Evolutionary conservation across 1,140 invertebrate species (phyloP).

Genomic region (Amyelois transitella): DNA sequence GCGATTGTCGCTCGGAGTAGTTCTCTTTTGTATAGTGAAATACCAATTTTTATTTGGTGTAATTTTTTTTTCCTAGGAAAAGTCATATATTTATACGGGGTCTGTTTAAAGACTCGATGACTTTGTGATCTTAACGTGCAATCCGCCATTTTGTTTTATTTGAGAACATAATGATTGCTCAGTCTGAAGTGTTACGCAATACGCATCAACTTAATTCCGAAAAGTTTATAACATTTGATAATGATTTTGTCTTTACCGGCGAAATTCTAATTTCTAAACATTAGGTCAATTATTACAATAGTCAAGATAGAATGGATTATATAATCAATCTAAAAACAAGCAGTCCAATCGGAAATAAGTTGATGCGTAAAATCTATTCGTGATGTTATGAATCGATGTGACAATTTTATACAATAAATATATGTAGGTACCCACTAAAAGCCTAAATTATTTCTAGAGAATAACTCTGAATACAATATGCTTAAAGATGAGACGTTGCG

Average conservation of each 20-base stretch:
- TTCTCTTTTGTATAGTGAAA: constrained; percentile 37
- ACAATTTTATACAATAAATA: neutral
- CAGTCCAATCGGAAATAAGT: neutral
- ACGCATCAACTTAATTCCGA: neutral
- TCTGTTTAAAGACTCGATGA: constrained; percentile 53
- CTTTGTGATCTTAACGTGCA: constrained; percentile 16
- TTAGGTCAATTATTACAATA: no score
- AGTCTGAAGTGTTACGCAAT: neutral
- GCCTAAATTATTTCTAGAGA: no score
- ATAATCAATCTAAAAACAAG: no score
- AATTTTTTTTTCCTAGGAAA: constrained; percentile 51
- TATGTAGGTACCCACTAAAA: no score
- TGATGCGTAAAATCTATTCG: neutral
- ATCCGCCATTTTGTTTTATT: neutral
- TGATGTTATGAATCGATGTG: neutral
- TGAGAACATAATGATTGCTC: neutral
- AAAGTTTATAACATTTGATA: neutral
- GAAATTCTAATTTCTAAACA: no score
- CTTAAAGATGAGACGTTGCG: no score
- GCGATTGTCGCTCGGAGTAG: constrained; percentile 17
- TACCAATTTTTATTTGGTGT: constrained; percentile 45
- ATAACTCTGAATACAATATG: no score
- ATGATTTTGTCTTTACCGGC: neutral
- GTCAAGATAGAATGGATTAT: no score
- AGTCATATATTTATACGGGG: constrained; percentile 40